phyloP scores from a whole-genome alignment of 2,888 invertebrate species.

The Eutolmus rufibarbis region DNA sequence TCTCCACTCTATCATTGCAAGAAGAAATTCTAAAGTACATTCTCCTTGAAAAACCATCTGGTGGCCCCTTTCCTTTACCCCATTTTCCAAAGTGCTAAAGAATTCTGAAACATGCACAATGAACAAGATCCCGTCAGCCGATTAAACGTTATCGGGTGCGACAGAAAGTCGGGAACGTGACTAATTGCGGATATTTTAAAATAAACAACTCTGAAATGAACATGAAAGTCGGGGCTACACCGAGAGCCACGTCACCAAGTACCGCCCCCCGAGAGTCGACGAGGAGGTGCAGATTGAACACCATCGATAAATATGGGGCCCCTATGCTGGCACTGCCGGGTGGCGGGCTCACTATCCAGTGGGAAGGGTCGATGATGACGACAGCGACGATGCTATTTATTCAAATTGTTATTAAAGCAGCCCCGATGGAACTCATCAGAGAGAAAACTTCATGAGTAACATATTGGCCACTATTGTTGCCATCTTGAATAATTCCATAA shows the following conservation, averaged over 20 bases:
- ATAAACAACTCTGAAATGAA: constrained; percentile 1
- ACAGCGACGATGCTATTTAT: not conserved
- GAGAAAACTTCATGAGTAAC: not conserved
- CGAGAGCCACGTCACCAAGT: not conserved
- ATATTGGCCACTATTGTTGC: not conserved
- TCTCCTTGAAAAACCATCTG: not conserved
- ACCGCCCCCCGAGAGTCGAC: not conserved
- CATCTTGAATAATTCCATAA: not conserved
- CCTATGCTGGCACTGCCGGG: not conserved
- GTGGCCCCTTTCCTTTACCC: not conserved
- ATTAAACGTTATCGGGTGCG: not conserved
- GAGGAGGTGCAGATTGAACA: not conserved
- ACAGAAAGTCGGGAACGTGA: not conserved
- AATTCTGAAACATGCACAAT: not conserved
- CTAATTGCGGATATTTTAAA: constrained; percentile 5
- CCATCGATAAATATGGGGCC: not conserved
- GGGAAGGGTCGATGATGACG: not conserved
- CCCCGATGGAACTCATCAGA: not conserved
- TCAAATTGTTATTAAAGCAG: not conserved
- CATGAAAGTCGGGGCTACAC: not conserved
- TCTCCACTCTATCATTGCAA: not conserved
- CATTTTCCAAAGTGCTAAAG: not conserved
- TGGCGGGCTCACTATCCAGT: not conserved
- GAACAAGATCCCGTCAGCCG: not conserved
- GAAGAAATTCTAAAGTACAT: not conserved